Percentiles rank a stretch among this genome's conserved stretches.
phyloP scores from a whole-genome alignment of 2,797 vertebrate genomes.

The Pelodytes ibericus region DNA sequence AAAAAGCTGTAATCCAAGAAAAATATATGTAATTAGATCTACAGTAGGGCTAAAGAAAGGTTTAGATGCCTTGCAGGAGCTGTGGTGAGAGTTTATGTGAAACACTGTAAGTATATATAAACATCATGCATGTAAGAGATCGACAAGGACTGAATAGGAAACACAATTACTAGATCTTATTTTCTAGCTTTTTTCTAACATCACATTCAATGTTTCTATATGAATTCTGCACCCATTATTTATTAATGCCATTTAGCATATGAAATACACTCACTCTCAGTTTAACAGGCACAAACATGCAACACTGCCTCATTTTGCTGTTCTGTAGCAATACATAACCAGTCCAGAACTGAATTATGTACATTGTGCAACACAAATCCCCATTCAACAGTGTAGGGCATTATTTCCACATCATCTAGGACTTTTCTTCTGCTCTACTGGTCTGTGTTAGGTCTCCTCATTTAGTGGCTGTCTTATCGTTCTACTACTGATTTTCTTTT shows the following conservation, averaged over 20 bases:
- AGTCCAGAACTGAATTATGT: conserved; percentile 29
- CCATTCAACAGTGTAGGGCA: conserved; percentile 13
- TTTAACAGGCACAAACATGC: not conserved
- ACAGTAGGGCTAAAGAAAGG: not conserved
- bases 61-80: not conserved
- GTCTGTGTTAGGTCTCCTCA: conserved; percentile 19
- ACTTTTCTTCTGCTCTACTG: conserved; percentile 36
- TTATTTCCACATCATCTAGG: conserved; percentile 50
- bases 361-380: conserved; percentile 29
- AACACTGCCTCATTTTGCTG: conserved; percentile 1
- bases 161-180: not conserved
- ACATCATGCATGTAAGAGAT: not conserved
- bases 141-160: not conserved
- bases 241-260: conserved; percentile 23
- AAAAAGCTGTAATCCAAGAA: not conserved
- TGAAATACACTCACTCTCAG: not conserved
- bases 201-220: conserved; percentile 2
- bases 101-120: not conserved
- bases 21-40: not conserved
- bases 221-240: conserved; percentile 11
- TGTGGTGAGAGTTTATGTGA: not conserved
- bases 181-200: not conserved
- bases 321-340: conserved; percentile 27
- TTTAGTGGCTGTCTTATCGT: conserved; percentile 24
- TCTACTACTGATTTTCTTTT: too few species aligned